Conservation (phyloP, 2,888 invertebrate species). For the Baccha elongata region DNA sequence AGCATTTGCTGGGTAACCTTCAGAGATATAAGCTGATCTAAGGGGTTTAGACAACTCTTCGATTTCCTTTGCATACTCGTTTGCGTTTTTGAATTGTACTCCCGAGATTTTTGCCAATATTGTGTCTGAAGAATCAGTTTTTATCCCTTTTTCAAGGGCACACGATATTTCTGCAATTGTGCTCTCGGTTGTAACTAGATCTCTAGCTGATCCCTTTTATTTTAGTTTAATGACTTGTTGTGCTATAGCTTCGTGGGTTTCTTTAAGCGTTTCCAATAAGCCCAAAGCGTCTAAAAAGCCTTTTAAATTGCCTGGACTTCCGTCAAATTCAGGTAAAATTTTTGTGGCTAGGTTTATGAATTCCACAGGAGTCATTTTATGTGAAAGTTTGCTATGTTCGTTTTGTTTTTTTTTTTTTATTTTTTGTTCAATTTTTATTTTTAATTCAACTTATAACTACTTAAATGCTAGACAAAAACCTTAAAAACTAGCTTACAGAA, state of each 20-base stretch:
- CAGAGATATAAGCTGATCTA: slow-evolving; percentile 12
- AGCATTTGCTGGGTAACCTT: slow-evolving; percentile 17
- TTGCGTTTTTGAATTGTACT: not conserved
- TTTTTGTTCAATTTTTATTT: no score
- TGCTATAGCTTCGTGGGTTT: not conserved
- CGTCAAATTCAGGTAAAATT: slow-evolving; percentile 17
- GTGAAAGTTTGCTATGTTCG: no score
- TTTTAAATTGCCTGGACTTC: not conserved
- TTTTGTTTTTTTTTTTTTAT: no score
- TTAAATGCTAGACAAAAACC: no score
- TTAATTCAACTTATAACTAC: no score
- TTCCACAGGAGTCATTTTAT: no score
- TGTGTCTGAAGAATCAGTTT: not conserved
- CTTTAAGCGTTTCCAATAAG: not conserved
- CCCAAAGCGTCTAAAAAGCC: slow-evolving; percentile 1
- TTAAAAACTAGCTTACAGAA: no score
- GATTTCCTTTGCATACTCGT: slow-evolving; percentile 7
- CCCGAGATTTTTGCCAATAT: slow-evolving; percentile 7
- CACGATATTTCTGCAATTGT: not conserved
- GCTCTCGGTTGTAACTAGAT: not conserved
- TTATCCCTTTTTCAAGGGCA: slow-evolving; percentile 9
- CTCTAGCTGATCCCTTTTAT: slow-evolving; percentile 1
- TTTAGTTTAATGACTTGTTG: slow-evolving; percentile 7
- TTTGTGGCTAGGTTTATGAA: slow-evolving; percentile 12
- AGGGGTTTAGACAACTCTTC: slow-evolving; percentile 12